These are phyloP conservation scores for Troides aeacus DNA, from an alignment of 2,888 invertebrate genomes.

Conservation along the genomic window DNA sequence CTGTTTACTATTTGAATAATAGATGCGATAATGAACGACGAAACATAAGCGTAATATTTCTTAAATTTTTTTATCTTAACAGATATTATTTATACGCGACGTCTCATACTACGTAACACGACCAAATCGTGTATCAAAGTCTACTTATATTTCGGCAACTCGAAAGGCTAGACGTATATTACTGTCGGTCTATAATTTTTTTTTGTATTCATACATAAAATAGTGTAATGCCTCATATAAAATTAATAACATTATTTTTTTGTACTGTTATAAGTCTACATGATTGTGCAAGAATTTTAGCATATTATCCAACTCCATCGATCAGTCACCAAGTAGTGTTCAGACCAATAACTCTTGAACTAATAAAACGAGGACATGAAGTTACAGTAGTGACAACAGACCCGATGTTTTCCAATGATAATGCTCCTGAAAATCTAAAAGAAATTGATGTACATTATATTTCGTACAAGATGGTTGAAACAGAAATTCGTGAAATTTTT, in stretches of 20 bases:
- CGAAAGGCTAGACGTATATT: too few relatives aligned
- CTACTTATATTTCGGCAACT: too few relatives aligned
- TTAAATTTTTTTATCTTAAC: too few relatives aligned
- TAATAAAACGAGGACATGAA: conserved; percentile 58
- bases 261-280: neutral
- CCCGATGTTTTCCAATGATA: conserved; percentile 41
- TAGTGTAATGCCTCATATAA: neutral
- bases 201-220: too few relatives aligned
- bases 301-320: conserved; percentile 41
- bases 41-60: too few relatives aligned
- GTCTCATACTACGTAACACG: too few relatives aligned
- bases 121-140: too few relatives aligned
- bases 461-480: conserved; percentile 33
- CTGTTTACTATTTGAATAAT: too few relatives aligned
- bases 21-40: too few relatives aligned
- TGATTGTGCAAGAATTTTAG: conserved; percentile 48
- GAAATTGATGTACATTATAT: conserved; percentile 47
- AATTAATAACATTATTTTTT: neutral
- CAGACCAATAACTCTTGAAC: conserved; percentile 39
- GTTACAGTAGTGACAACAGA: conserved; percentile 54
- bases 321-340: conserved; percentile 19
- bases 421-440: conserved; percentile 40
- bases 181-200: too few relatives aligned
- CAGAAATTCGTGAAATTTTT: conserved; percentile 18
- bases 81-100: too few relatives aligned